Conservation (phyloP, 2,888 invertebrate genomes). For the Smittia sp. region DNA sequence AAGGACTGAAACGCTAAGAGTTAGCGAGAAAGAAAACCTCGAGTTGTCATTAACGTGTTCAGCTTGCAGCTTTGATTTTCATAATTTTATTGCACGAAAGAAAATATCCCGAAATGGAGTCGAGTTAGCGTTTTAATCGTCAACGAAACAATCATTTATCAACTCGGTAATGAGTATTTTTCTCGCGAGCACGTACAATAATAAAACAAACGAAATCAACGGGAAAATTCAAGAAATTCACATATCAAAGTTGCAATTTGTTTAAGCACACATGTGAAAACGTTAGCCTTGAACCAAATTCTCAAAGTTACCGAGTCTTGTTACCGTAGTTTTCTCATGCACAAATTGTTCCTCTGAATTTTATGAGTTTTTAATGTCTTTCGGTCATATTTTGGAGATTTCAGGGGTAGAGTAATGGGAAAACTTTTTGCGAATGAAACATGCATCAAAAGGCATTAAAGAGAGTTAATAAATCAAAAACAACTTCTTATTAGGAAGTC, state of each 20-base stretch:
- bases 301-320: background rate
- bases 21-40: background rate
- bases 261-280: background rate
- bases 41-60: background rate
- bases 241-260: conserved; percentile 4
- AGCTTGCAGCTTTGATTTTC: conserved; percentile 12
- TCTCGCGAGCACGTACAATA: background rate
- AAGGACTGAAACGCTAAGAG: background rate
- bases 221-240: background rate
- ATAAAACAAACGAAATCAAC: background rate
- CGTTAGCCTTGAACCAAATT: conserved; percentile 30
- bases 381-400: background rate
- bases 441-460: background rate
- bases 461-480: conserved; percentile 39
- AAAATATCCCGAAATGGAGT: background rate
- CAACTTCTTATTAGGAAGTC: too few species aligned
- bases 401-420: background rate
- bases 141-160: background rate
- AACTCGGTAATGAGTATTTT: conserved; percentile 2
- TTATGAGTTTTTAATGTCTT: conserved; percentile 29
- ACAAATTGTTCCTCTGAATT: background rate
- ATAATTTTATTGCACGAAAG: conserved; percentile 4
- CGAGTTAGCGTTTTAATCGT: background rate
- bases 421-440: background rate
- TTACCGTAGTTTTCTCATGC: background rate